Evolutionary conservation across 2,888 invertebrate genomes (phyloP).

Genomic region (Idaea biselata): DNA sequence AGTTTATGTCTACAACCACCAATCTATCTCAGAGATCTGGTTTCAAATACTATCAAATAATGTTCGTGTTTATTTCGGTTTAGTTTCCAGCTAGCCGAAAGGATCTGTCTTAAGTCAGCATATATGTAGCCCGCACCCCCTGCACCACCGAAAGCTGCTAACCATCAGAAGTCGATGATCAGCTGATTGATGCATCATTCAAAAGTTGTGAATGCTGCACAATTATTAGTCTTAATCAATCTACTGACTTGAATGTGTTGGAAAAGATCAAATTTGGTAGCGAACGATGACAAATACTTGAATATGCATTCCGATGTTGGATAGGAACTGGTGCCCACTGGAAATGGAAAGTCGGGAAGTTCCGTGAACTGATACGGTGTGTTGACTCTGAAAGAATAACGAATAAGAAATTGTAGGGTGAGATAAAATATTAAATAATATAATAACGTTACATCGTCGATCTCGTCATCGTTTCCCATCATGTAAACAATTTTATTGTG

Average conservation of each 20-base stretch:
- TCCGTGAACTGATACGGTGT: conserved; percentile 91
- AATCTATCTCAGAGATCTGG: neutral
- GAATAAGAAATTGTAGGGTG: conserved; percentile 5
- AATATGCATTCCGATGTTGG: conserved; percentile 84
- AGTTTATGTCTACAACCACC: neutral
- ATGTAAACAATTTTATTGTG: neutral
- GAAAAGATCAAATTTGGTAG: conserved; percentile 82
- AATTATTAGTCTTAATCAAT: conserved; percentile 8
- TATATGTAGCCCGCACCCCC: no score
- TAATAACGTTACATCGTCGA: neutral
- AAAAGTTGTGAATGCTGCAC: neutral
- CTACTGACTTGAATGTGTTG: conserved; percentile 82
- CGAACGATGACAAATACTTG: conserved; percentile 85
- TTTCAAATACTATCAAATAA: neutral
- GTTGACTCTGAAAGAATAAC: conserved; percentile 80
- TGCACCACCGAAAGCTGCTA: no score
- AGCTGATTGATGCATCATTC: neutral
- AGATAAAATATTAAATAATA: neutral
- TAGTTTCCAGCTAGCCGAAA: neutral
- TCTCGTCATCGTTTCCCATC: neutral
- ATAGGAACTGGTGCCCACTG: conserved; percentile 82
- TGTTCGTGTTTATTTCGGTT: neutral
- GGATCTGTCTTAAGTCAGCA: no score
- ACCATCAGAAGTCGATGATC: no score
- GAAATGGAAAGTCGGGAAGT: conserved; percentile 85